Evolutionary conservation across 2,888 invertebrate species (phyloP).

Genomic region (Callimorpha dominula): DNA sequence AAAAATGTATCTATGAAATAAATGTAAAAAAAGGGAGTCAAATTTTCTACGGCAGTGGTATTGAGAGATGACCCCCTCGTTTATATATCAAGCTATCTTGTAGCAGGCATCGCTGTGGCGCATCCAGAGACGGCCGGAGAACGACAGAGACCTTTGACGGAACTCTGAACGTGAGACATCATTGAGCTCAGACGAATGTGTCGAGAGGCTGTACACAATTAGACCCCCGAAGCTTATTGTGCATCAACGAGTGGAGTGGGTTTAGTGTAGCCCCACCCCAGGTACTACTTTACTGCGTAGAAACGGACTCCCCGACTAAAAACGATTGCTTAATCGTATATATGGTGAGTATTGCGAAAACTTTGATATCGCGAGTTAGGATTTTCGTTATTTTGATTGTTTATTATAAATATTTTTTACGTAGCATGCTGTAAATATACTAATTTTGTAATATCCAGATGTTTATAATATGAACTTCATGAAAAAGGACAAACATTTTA

Average conservation of each 20-base stretch:
- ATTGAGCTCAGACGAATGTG: background rate
- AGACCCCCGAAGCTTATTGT: no score
- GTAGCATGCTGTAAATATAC: background rate
- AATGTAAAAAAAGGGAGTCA: constrained; percentile 6
- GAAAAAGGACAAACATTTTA: background rate
- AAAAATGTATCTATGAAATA: no score
- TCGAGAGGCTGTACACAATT: background rate
- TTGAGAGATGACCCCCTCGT: background rate
- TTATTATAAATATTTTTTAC: background rate
- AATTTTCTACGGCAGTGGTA: constrained; percentile 19
- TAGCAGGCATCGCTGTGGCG: background rate
- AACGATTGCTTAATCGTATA: background rate
- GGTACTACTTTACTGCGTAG: constrained; percentile 13
- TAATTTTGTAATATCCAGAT: background rate
- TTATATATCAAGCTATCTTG: background rate
- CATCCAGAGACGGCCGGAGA: background rate
- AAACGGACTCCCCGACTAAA: constrained; percentile 11
- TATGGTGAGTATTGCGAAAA: background rate
- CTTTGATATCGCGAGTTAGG: constrained; percentile 9
- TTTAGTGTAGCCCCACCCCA: constrained; percentile 2
- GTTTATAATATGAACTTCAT: background rate
- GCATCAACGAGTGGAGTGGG: background rate
- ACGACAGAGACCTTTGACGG: background rate
- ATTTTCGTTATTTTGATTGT: background rate
- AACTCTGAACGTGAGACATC: background rate